Conservation (phyloP, 1,140 invertebrate species). For the Pseudomyrmex pallidus region DNA sequence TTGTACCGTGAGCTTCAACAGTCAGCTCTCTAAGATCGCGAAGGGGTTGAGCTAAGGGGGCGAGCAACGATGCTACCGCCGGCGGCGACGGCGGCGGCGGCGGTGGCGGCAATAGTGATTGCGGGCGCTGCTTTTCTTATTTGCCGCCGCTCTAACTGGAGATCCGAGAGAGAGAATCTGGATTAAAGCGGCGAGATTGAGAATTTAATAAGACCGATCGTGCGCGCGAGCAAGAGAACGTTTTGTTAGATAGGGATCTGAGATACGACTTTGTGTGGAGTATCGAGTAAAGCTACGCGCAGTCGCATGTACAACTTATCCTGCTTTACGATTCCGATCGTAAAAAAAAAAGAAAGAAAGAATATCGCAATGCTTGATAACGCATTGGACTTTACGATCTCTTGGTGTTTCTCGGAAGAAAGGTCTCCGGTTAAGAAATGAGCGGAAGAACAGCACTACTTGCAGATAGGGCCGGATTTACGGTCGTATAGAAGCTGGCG, state of each 20-base stretch:
- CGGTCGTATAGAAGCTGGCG: background rate
- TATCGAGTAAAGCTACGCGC: background rate
- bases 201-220: slow-evolving; percentile 30
- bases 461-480: slow-evolving; percentile 26
- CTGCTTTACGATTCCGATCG: slow-evolving; percentile 15
- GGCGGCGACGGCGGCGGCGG: background rate
- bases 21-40: background rate
- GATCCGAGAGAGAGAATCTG: background rate
- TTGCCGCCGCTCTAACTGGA: background rate
- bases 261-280: background rate
- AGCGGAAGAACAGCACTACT: slow-evolving; percentile 1
- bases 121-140: background rate
- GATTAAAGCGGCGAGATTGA: slow-evolving; percentile 26
- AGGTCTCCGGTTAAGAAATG: slow-evolving; percentile 15
- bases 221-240: too few species aligned
- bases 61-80: too few species aligned
- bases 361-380: slow-evolving; percentile 25
- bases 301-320: background rate
- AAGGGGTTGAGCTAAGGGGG: background rate
- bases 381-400: slow-evolving; percentile 21
- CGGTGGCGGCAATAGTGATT: background rate
- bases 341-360: slow-evolving; percentile 15
- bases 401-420: background rate
- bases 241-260: background rate
- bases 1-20: slow-evolving; percentile 28